These are phyloP conservation scores for Montipora capitata DNA, from an alignment of 92 coral and sea anemone species.

Conservation along the genomic window DNA sequence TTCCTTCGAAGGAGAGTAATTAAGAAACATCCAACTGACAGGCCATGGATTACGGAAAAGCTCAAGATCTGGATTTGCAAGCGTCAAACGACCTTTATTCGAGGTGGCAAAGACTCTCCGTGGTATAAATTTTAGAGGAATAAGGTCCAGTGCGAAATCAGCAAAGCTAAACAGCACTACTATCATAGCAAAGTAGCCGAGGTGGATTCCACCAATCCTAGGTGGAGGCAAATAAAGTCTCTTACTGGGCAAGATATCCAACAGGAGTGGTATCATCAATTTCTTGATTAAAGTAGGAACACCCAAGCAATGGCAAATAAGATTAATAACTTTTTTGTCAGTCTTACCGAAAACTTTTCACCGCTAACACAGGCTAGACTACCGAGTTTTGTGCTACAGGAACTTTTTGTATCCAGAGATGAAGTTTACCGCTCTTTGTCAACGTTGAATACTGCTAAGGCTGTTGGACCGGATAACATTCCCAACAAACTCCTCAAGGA, in stretches of 20 bases:
- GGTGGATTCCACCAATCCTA: constrained; percentile 25
- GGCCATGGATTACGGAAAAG: constrained; percentile 35
- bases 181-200: constrained; percentile 22
- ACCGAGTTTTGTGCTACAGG: constrained; percentile 34
- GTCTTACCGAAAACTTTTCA: constrained; percentile 41
- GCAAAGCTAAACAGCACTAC: constrained; percentile 5
- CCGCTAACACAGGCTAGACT: constrained; percentile 8
- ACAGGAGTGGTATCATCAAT: constrained; percentile 49
- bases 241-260: constrained; percentile 31
- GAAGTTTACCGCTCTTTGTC: constrained; percentile 24
- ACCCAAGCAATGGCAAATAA: constrained; percentile 19
- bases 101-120: background rate
- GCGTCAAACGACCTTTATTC: background rate
- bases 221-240: constrained; percentile 62
- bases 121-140: too few relatives aligned
- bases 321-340: constrained; percentile 33
- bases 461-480: constrained; percentile 48
- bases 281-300: constrained; percentile 20
- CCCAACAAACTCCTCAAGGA: constrained; percentile 54
- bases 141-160: too few relatives aligned
- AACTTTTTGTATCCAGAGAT: constrained; percentile 42
- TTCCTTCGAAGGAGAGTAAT: constrained; percentile 47
- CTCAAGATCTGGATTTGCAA: background rate
- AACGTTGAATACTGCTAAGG: constrained; percentile 11
- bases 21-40: constrained; percentile 27